Percentiles rank a stretch among this genome's conserved stretches.
Evolutionary conservation across 2,113 vertebrate genomes (phyloP).

Genomic region (Syngnathoides biaculeatus): DNA sequence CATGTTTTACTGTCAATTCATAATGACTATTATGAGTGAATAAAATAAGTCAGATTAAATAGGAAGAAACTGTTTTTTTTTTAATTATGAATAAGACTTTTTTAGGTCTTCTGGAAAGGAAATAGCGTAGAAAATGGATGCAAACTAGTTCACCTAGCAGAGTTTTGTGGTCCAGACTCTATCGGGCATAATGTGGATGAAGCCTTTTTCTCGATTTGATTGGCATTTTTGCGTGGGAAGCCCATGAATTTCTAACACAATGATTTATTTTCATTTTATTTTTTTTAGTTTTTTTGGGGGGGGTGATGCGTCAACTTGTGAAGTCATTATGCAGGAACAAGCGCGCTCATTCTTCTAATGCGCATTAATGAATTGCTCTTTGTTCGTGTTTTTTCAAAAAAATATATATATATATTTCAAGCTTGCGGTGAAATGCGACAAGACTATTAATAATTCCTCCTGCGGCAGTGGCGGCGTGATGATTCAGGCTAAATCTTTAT

Average conservation of each 20-base stretch:
- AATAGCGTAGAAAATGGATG: not conserved
- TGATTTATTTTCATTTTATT: not conserved
- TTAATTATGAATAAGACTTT: not conserved
- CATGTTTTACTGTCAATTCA: too few relatives aligned
- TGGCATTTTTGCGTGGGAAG: constrained; percentile 23
- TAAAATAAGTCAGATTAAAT: too few relatives aligned
- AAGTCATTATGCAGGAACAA: constrained; percentile 24
- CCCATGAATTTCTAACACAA: not conserved
- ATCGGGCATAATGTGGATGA: not conserved
- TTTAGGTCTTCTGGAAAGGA: not conserved
- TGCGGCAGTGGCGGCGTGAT: constrained; percentile 23
- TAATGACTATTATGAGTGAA: too few relatives aligned
- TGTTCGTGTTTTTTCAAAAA: not conserved
- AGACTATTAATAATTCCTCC: constrained; percentile 41
- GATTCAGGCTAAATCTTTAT: constrained; percentile 58
- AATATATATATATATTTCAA: not conserved
- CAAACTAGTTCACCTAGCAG: not conserved
- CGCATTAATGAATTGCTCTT: constrained; percentile 45
- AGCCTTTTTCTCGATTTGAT: constrained; percentile 17
- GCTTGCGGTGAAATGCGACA: constrained; percentile 24
- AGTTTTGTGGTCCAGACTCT: not conserved
- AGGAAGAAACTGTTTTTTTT: too few relatives aligned
- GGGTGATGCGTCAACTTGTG: constrained; percentile 5
- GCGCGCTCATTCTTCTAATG: constrained; percentile 17
- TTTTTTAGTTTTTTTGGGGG: too few relatives aligned